These are phyloP conservation scores for Manacus vitellinus DNA, from an alignment of 2,113 vertebrate species.

Conservation along the genomic window DNA sequence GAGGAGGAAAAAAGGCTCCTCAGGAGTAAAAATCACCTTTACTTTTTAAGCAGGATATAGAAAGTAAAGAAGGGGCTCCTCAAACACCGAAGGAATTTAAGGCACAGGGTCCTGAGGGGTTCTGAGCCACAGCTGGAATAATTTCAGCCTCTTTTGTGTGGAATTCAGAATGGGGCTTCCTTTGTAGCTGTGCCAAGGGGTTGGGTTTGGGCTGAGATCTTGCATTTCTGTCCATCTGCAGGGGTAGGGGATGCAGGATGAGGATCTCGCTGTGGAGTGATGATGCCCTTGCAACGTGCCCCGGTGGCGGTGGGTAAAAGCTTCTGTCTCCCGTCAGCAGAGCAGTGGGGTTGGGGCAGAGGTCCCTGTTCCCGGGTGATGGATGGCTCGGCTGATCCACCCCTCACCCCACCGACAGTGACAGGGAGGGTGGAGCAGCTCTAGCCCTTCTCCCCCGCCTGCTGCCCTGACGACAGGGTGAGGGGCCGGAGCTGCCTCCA, in stretches of 20 bases:
- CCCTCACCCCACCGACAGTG: background rate
- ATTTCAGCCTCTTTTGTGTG: background rate
- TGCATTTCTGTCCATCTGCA: accelerated
- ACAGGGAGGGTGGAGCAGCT: background rate
- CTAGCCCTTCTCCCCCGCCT: background rate
- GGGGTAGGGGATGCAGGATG: background rate
- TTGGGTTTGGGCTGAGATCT: background rate
- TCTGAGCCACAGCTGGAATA: background rate
- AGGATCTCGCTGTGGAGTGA: background rate
- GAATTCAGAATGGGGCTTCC: background rate
- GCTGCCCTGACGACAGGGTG: background rate
- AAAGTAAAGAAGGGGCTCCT: background rate
- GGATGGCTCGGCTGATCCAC: background rate
- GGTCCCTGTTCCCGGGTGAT: background rate
- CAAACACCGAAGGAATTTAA: accelerated
- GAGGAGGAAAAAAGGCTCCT: accelerated
- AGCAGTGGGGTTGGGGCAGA: background rate
- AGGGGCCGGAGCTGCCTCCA: background rate
- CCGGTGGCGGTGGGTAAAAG: background rate
- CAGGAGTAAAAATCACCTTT: background rate
- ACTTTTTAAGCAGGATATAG: background rate
- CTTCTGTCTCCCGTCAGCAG: background rate
- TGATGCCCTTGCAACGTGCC: accelerated
- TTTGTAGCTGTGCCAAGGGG: no score
- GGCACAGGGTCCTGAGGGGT: background rate